These are phyloP conservation scores for Syrmaticus mikado DNA, from an alignment of 2,113 vertebrate species.

Conservation along the genomic window DNA sequence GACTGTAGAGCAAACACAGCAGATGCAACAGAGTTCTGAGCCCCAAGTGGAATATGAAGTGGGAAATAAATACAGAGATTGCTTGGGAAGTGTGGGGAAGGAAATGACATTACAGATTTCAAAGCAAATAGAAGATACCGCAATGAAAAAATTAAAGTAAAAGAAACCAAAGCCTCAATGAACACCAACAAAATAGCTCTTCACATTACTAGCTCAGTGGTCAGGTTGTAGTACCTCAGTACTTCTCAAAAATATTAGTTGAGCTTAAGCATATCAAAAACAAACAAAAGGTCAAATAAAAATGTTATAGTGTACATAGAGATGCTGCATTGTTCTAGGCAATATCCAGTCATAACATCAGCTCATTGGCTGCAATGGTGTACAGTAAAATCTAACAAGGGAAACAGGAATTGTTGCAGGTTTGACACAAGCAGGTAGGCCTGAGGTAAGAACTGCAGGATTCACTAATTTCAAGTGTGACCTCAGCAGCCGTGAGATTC, in stretches of 20 bases:
- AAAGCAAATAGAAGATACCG: background rate
- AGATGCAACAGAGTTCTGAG: background rate
- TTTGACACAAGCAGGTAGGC: background rate
- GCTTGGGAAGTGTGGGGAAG: background rate
- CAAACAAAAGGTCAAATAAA: background rate
- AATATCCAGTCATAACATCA: background rate
- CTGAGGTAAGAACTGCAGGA: rapidly evolving
- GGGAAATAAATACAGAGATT: background rate
- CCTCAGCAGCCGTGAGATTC: background rate
- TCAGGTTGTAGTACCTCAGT: background rate
- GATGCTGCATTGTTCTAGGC: rapidly evolving
- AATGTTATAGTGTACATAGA: rapidly evolving
- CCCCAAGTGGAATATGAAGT: background rate
- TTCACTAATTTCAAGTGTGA: rapidly evolving
- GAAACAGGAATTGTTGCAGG: background rate
- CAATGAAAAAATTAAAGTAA: background rate
- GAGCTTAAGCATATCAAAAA: background rate
- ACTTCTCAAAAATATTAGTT: background rate
- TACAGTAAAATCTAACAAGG: background rate
- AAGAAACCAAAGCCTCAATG: background rate
- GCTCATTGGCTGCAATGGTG: background rate
- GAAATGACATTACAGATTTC: background rate
- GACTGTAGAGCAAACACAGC: background rate
- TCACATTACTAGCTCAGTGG: background rate
- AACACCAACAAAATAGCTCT: background rate